Base-by-base conservation (phyloP, 2,113 vertebrate species). In the Sinocyclocheilus maitianheensis region DNA sequence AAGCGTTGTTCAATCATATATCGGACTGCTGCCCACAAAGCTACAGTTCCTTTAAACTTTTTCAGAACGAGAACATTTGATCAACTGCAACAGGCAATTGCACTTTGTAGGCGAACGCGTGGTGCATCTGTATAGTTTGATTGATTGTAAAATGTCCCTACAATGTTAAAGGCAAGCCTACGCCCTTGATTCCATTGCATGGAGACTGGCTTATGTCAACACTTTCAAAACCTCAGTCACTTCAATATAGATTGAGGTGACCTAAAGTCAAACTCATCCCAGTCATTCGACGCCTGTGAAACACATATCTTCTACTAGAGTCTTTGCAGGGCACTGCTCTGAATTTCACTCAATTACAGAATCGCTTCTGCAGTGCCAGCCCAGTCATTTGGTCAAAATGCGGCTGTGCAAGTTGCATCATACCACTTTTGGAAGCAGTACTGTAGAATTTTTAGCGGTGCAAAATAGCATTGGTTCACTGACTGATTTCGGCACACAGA, bases 221-320 rank as follows among this genome's bases (percentile, higher is more conserved):
- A 43, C 63, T 83, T 69, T 85, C n/a, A 20, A 88, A 69, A 67
- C 51, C 48, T 46, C 69, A 7, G n/a, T 83, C 37, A 83, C 43
- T 83, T 62, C 72, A 62, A 18, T 55, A 51, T 77, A 82, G 51
- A 85, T 88, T 77, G 72, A 65, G 53, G 43, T 74, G 84, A 83
- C 75, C 84, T 88, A 51, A 65, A 69, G 87, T 85, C 83, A 85
- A 83, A 84, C 80, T 83, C 80, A 85, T 86, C 65, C 81, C 75
- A 83, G 30, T 55, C 8, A 20, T 26, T 20, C n/a, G 37, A 1
- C 30, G 26, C 24, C 65, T 40, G 48, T 82, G 62, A 85, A 85
- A 88, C 81, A 26, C 30, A 72, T 34, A 62, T 78, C 24, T 69
- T 48, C 58, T 76, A 20, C 79, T 82, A 30, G n/a, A 34, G 40